These are phyloP conservation scores for Gymnorhina tibicen DNA, from an alignment of 2,113 vertebrate genomes.

Conservation along the genomic window DNA sequence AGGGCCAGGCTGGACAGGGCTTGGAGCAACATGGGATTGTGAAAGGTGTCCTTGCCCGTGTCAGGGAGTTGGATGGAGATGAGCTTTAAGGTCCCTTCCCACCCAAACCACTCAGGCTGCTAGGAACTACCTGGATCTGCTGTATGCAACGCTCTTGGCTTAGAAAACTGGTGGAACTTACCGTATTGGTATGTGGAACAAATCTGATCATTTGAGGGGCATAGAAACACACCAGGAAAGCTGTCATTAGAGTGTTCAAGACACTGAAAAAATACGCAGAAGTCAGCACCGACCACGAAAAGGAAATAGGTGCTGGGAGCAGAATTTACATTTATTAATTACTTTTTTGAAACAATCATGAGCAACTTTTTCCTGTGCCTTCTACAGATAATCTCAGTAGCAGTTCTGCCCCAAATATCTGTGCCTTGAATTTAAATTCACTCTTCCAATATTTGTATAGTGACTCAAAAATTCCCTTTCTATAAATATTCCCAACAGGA, in stretches of 20 bases:
- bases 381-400: background rate
- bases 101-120: too few species aligned
- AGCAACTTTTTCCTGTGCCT: background rate
- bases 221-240: background rate
- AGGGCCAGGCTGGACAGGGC: background rate
- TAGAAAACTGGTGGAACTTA: background rate
- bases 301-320: background rate
- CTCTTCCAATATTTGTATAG: constrained; percentile 27
- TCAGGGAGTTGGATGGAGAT: background rate
- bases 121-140: background rate
- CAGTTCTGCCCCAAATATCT: background rate
- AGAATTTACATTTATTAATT: background rate
- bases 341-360: background rate
- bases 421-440: constrained; percentile 19
- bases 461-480: constrained; percentile 32
- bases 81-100: background rate
- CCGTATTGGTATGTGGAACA: background rate
- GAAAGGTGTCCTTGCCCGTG: background rate
- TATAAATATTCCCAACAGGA: constrained; percentile 44
- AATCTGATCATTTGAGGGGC: background rate
- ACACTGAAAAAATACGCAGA: background rate
- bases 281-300: background rate
- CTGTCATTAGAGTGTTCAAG: background rate
- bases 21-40: background rate
- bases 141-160: background rate